Conservation (phyloP, 2,113 vertebrate genomes). For the Pseudorasbora parva region DNA sequence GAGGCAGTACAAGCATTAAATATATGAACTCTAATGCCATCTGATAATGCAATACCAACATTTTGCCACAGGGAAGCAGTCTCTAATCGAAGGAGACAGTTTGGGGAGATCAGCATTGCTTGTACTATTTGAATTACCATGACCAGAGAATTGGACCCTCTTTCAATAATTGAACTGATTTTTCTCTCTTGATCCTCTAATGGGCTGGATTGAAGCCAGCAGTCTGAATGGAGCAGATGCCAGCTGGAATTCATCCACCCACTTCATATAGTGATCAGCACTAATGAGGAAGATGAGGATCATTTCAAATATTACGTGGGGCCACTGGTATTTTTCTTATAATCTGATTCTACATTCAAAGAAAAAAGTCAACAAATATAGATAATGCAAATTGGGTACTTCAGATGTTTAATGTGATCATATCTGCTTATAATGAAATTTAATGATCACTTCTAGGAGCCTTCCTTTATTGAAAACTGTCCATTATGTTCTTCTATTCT, state of each 20-base stretch:
- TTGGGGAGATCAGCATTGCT: background rate
- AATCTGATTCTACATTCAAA: constrained; percentile 29
- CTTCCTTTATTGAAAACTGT: constrained; percentile 32
- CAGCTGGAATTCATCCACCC: constrained; percentile 30
- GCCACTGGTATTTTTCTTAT: background rate
- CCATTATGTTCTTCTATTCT: constrained; percentile 14
- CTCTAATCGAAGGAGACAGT: constrained; percentile 27
- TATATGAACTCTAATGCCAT: background rate
- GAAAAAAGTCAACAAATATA: constrained; percentile 21
- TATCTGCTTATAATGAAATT: constrained; percentile 21
- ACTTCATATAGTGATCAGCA: constrained; percentile 29
- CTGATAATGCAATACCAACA: constrained; percentile 33
- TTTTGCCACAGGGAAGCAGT: constrained; percentile 32
- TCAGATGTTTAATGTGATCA: background rate
- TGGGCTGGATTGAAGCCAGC: constrained; percentile 30
- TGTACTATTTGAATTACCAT: constrained; percentile 21
- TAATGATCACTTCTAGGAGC: constrained; percentile 17
- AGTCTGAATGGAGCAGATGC: constrained; percentile 23
- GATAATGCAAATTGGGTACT: constrained; percentile 18
- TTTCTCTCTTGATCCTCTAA: constrained; percentile 41
- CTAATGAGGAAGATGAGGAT: constrained; percentile 25
- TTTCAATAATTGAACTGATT: constrained; percentile 41
- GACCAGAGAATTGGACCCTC: constrained; percentile 12
- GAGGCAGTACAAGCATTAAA: background rate
- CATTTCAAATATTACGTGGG: constrained; percentile 10